A percentile compares a stretch with the other conserved stretches of the same genome.
Evolutionary conservation across 2,113 vertebrate genomes (phyloP).

Genomic region (Dicaeum eximium): DNA sequence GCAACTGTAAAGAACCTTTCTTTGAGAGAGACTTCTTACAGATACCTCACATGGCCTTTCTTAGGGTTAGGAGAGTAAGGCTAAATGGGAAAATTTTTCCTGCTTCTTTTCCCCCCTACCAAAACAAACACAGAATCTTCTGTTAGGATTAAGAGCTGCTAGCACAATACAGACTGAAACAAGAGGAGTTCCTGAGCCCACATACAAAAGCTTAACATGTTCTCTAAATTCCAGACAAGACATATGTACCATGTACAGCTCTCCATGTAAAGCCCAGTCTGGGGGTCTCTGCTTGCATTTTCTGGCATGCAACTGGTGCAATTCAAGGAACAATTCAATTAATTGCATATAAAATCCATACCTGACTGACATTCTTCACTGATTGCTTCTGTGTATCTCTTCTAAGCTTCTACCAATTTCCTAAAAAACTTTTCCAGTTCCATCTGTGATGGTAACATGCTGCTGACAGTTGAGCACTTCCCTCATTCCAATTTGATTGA

Average conservation of each 20-base stretch:
- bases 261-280: neutral
- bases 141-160: neutral
- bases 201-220: neutral
- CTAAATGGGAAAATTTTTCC: neutral
- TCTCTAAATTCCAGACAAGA: neutral
- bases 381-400: neutral
- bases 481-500: neutral
- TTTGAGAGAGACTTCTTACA: slow-evolving; percentile 12
- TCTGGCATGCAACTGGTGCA: neutral
- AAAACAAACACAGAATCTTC: neutral
- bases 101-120: neutral
- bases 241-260: neutral
- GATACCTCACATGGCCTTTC: slow-evolving; percentile 10
- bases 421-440: neutral
- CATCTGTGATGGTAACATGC: neutral
- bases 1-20: neutral
- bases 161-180: neutral
- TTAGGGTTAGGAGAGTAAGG: neutral
- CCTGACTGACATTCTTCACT: neutral
- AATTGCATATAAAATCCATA: neutral
- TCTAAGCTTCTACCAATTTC: neutral
- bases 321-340: neutral
- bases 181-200: neutral
- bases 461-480: neutral
- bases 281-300: neutral